Percentiles rank a stretch among this genome's conserved stretches.
Evolutionary conservation across 2,888 invertebrate species (phyloP).

Genomic region (Dendrolimus pini): DNA sequence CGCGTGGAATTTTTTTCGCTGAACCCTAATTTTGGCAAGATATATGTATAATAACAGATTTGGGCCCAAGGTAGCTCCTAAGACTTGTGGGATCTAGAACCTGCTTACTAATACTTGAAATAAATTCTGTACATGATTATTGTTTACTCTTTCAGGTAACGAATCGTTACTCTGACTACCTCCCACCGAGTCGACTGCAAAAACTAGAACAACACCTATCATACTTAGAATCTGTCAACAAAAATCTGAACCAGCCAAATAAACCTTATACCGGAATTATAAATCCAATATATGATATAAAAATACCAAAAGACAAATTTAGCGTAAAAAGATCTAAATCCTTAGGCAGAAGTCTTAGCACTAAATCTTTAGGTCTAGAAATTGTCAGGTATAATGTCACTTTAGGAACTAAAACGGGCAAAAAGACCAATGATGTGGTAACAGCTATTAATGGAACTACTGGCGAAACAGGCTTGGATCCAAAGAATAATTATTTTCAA

Average conservation of each 20-base stretch:
- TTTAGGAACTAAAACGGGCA: slow-evolving; percentile 43
- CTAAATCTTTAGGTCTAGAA: slow-evolving; percentile 42
- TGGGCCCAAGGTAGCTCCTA: no score
- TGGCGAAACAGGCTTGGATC: slow-evolving; percentile 52
- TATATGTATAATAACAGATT: no score
- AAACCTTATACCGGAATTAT: slow-evolving; percentile 53
- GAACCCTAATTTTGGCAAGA: no score
- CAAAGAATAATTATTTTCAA: slow-evolving; percentile 51
- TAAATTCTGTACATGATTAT: neutral
- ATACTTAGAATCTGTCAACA: slow-evolving; percentile 21
- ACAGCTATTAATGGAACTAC: slow-evolving; percentile 51
- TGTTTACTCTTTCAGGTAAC: slow-evolving; percentile 24
- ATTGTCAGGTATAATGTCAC: slow-evolving; percentile 56
- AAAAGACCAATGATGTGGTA: slow-evolving; percentile 57
- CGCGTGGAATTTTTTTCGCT: no score
- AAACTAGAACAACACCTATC: slow-evolving; percentile 26
- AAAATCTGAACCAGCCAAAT: slow-evolving; percentile 15
- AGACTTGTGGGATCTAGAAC: no score
- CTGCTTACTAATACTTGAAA: neutral
- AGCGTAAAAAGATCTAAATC: slow-evolving; percentile 59
- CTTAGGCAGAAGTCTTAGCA: slow-evolving; percentile 50
- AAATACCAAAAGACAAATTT: slow-evolving; percentile 57
- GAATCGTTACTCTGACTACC: slow-evolving; percentile 39
- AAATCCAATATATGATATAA: slow-evolving; percentile 61
- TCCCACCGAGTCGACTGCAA: slow-evolving; percentile 12